phyloP scores from a whole-genome alignment of 2,888 invertebrate genomes.

The Drosophila falleni region DNA sequence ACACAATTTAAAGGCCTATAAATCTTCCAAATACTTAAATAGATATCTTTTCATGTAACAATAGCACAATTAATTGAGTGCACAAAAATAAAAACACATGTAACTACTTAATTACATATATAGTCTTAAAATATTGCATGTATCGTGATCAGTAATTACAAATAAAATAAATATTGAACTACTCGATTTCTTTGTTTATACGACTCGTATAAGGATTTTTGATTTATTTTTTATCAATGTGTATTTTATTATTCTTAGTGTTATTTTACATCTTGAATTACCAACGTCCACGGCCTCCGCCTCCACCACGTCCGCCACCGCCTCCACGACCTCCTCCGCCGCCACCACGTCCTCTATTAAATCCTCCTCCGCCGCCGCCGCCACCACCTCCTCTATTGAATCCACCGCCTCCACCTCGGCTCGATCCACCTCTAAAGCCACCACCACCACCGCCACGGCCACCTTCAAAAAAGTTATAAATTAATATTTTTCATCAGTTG shows the following conservation, averaged over 20 bases:
- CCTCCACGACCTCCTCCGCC: slow-evolving; percentile 46
- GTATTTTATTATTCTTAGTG: slow-evolving; percentile 13
- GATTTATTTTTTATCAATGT: not conserved
- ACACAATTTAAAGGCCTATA: slow-evolving; percentile 44
- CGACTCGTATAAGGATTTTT: not conserved
- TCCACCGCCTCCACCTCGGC: slow-evolving; percentile 42
- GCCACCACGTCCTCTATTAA: slow-evolving; percentile 47
- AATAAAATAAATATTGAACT: slow-evolving; percentile 44
- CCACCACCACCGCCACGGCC: slow-evolving; percentile 53
- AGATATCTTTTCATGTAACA: slow-evolving; percentile 24
- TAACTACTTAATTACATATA: slow-evolving; percentile 21
- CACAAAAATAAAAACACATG: slow-evolving; percentile 39
- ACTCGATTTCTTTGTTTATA: slow-evolving; percentile 8
- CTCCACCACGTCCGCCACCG: slow-evolving; percentile 45
- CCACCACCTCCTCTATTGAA: slow-evolving; percentile 36
- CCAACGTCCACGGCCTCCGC: slow-evolving; percentile 62
- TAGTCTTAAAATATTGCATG: slow-evolving; percentile 31
- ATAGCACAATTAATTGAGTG: slow-evolving; percentile 37
- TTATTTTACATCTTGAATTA: slow-evolving; percentile 27
- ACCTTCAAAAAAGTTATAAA: slow-evolving; percentile 13
- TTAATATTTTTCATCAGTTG: not conserved
- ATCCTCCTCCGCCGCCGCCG: slow-evolving; percentile 48
- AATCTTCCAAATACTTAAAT: slow-evolving; percentile 28
- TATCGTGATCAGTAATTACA: slow-evolving; percentile 35
- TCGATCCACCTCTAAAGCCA: slow-evolving; percentile 28